Percentiles rank a stretch among this genome's conserved stretches.
These are phyloP conservation scores for Limanda limanda DNA, from an alignment of 2,113 vertebrate species.

Conservation along the genomic window DNA sequence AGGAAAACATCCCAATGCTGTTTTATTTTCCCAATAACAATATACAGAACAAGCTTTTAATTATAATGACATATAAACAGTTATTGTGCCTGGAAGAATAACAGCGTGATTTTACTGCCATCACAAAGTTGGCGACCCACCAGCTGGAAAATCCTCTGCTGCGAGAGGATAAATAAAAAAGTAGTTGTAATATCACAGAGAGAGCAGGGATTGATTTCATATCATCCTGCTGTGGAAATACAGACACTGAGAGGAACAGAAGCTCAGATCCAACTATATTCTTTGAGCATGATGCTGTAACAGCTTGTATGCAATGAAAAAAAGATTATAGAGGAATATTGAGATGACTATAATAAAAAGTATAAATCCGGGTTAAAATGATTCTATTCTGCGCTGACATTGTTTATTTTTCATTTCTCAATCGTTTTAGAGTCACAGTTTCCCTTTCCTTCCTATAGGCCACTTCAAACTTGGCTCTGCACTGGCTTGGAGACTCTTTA, in stretches of 20 bases:
- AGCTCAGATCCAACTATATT: neutral
- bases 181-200: neutral
- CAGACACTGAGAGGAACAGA: neutral
- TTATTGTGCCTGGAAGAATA: slow-evolving; percentile 12
- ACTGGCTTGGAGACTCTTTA: neutral
- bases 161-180: slow-evolving; percentile 7
- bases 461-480: neutral
- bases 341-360: neutral
- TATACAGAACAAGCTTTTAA: slow-evolving; percentile 1
- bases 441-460: neutral
- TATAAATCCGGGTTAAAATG: neutral
- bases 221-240: neutral
- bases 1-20: neutral
- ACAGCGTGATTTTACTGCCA: neutral
- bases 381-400: neutral
- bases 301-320: neutral
- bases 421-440: neutral
- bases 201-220: slow-evolving; percentile 15
- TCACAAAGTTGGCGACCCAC: slow-evolving; percentile 11
- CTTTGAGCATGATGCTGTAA: neutral
- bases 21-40: neutral
- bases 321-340: neutral
- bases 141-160: slow-evolving; percentile 5
- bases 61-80: slow-evolving; percentile 16
- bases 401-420: slow-evolving; percentile 18